phyloP scores from a whole-genome alignment of 2,113 vertebrate genomes.

The Myrmecobius fasciatus region DNA sequence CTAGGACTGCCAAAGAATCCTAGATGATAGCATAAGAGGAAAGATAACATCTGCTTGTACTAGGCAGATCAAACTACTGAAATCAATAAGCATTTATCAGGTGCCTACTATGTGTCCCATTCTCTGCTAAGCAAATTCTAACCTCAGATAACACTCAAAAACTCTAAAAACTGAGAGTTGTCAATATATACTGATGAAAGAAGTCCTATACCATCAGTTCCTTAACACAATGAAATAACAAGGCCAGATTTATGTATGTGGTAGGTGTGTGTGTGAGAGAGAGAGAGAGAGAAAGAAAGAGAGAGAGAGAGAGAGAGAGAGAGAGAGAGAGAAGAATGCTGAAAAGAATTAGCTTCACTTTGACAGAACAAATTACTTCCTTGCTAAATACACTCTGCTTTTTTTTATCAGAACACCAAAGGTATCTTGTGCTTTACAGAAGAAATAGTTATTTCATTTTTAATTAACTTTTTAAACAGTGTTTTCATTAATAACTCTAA shows the following conservation, averaged over 20 bases:
- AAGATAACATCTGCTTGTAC: neutral
- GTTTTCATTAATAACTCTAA: slow-evolving; percentile 63
- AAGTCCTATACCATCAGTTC: neutral
- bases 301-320: too few species aligned
- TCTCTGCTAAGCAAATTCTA: neutral
- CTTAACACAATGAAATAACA: neutral
- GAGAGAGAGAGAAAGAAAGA: too few species aligned
- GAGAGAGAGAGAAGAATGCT: slow-evolving; percentile 38
- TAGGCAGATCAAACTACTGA: neutral
- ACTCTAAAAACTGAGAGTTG: neutral
- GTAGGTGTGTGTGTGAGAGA: too few species aligned
- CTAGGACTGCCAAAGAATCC: neutral
- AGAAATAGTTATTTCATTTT: slow-evolving; percentile 70
- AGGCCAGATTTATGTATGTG: neutral
- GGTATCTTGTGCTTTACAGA: slow-evolving; percentile 57
- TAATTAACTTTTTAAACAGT: slow-evolving; percentile 72
- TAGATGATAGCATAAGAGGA: neutral
- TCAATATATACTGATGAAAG: neutral
- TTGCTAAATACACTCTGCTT: slow-evolving; percentile 69
- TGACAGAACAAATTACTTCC: slow-evolving; percentile 79
- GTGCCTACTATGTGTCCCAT: neutral
- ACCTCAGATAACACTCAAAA: neutral
- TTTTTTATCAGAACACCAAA: slow-evolving; percentile 62
- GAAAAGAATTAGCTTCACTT: slow-evolving; percentile 83
- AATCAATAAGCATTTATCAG: neutral